phyloP scores from a whole-genome alignment of 2,113 vertebrate genomes.

The Gymnorhina tibicen region DNA sequence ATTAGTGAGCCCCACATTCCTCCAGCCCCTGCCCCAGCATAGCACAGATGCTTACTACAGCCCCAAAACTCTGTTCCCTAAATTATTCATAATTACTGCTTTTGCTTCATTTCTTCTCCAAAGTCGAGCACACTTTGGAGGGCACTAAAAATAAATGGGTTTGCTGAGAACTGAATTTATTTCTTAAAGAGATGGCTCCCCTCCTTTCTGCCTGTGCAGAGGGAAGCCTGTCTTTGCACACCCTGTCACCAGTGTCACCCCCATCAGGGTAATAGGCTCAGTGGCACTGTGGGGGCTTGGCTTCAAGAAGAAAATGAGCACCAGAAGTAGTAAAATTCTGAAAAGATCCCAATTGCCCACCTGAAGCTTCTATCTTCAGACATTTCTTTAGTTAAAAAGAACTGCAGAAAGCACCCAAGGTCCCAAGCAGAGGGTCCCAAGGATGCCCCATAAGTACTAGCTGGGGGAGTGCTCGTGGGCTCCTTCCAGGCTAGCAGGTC shows the following conservation, averaged over 20 bases:
- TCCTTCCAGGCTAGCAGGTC: neutral
- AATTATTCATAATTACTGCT: neutral
- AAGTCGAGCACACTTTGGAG: neutral
- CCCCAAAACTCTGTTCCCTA: neutral
- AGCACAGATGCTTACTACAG: neutral
- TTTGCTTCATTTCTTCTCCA: neutral
- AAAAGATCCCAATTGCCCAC: neutral
- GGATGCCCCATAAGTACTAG: too few relatives aligned
- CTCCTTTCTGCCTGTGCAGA: neutral
- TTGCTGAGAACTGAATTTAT: neutral
- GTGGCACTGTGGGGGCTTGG: accelerated
- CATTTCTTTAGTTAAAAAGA: neutral
- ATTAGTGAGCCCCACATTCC: neutral
- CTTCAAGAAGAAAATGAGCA: neutral
- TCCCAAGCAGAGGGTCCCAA: accelerated
- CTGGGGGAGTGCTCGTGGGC: accelerated
- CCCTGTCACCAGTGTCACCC: neutral
- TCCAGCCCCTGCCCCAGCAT: neutral
- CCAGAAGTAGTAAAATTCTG: neutral
- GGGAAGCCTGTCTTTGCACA: neutral
- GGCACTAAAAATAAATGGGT: neutral
- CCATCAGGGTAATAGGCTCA: neutral
- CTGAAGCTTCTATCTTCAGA: neutral
- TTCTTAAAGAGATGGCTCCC: neutral
- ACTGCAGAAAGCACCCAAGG: neutral